A percentile compares a stretch with the other conserved stretches of the same genome.
Conservation (phyloP, 2,888 invertebrate genomes). For the Poecilobothrus nobilitatus region DNA sequence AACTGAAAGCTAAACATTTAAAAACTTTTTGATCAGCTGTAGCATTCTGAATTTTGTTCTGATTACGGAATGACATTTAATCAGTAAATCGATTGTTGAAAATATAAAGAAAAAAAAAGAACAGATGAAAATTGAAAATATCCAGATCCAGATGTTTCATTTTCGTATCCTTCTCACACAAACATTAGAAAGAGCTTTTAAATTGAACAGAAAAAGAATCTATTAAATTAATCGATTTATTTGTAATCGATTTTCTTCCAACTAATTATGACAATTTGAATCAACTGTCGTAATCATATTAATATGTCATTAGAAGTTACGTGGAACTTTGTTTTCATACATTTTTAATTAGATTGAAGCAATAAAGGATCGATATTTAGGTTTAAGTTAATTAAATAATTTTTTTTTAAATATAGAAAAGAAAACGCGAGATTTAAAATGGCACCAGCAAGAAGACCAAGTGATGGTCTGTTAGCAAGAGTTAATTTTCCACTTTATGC, state of each 20-base stretch:
- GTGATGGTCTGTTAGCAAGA: constrained; percentile 69
- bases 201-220: too few relatives aligned
- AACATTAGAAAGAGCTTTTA: too few relatives aligned
- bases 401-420: neutral
- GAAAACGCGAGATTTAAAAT: constrained; percentile 40
- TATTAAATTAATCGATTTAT: too few relatives aligned
- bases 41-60: neutral
- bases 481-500: constrained; percentile 92
- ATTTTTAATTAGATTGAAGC: neutral
- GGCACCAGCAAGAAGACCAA: constrained; percentile 52
- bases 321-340: constrained; percentile 3
- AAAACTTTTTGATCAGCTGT: neutral
- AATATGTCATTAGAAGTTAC: neutral
- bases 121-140: too few relatives aligned
- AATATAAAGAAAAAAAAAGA: too few relatives aligned
- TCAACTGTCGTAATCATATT: neutral
- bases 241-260: too few relatives aligned
- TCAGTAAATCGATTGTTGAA: too few relatives aligned
- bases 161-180: too few relatives aligned
- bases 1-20: neutral
- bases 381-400: neutral
- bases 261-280: neutral
- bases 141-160: too few relatives aligned
- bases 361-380: neutral
- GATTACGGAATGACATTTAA: too few relatives aligned